Percentiles rank a stretch among this genome's conserved stretches.
phyloP scores from a whole-genome alignment of 2,888 invertebrate genomes.

The Magallana nippona region DNA sequence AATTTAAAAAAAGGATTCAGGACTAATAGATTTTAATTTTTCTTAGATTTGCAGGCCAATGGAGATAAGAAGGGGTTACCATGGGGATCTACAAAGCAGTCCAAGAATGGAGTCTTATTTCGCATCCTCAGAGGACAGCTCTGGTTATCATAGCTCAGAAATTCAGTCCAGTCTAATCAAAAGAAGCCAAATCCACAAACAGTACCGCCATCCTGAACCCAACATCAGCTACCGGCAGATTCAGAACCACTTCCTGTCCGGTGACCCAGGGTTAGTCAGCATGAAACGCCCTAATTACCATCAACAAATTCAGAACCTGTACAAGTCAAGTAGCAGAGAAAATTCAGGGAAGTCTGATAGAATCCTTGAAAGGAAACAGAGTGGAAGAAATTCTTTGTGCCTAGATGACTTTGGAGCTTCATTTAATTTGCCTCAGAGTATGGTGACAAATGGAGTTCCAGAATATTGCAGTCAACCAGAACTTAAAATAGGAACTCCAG shows the following conservation, averaged over 20 bases:
- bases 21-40: background rate
- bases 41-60: background rate
- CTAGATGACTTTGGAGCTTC: background rate
- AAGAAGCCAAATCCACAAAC: conserved; percentile 22
- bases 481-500: background rate
- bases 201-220: background rate
- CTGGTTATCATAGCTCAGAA: conserved; percentile 18
- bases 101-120: conserved; percentile 22
- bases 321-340: background rate
- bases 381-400: background rate
- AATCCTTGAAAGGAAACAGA: background rate
- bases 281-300: background rate
- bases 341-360: background rate
- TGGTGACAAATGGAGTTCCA: background rate
- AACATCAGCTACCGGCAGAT: background rate
- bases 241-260: background rate
- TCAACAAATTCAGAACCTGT: background rate
- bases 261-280: background rate
- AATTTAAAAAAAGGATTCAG: background rate
- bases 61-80: background rate
- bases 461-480: background rate
- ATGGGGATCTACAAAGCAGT: background rate
- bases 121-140: conserved; percentile 18
- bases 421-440: background rate
- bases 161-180: background rate